Conservation (phyloP, 1,140 invertebrate species). For the Gonioctena quinquepunctata region DNA sequence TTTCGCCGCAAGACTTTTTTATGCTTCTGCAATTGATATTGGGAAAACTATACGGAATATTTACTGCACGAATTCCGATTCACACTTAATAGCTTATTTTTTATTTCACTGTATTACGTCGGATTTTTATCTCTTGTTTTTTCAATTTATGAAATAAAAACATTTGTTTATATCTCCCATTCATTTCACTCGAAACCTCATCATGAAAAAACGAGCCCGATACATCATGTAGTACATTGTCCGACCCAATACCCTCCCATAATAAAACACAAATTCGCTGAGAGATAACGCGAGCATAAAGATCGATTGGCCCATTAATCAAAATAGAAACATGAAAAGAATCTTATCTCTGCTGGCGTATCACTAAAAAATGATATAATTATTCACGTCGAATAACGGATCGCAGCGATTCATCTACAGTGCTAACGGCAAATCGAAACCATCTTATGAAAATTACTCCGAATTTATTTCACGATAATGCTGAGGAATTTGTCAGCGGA, state of each 20-base stretch:
- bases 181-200: too few relatives aligned
- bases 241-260: slow-evolving; percentile 3
- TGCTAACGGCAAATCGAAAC: slow-evolving; percentile 20
- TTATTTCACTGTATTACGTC: too few relatives aligned
- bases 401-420: slow-evolving; percentile 13
- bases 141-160: too few relatives aligned
- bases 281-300: slow-evolving; percentile 8
- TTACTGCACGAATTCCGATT: too few relatives aligned
- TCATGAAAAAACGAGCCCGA: neutral
- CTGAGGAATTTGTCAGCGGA: neutral
- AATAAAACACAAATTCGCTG: slow-evolving; percentile 13
- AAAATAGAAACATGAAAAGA: slow-evolving; percentile 10
- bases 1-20: too few relatives aligned
- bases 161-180: too few relatives aligned
- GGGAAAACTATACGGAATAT: too few relatives aligned
- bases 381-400: slow-evolving; percentile 18
- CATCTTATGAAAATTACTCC: slow-evolving; percentile 18
- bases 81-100: too few relatives aligned
- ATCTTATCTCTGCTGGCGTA: slow-evolving; percentile 16
- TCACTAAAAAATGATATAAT: slow-evolving; percentile 25
- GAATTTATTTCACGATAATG: slow-evolving; percentile 20
- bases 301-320: slow-evolving; percentile 17
- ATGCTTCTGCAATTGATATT: too few relatives aligned
- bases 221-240: neutral
- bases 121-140: too few relatives aligned